phyloP scores from a whole-genome alignment of 2,113 vertebrate species.

The Haemorhous mexicanus region DNA sequence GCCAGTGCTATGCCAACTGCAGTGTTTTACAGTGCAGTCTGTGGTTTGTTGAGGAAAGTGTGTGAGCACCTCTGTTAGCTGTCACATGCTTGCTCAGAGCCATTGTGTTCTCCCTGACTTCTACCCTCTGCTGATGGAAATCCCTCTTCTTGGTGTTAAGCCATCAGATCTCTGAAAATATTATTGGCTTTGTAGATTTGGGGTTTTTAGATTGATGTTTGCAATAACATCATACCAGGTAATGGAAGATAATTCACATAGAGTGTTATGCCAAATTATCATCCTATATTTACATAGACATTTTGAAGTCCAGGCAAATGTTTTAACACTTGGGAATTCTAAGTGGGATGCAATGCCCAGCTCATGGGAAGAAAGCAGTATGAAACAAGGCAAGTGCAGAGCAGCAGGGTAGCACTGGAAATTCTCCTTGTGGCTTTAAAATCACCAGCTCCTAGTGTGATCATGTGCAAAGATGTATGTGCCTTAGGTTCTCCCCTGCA shows the following conservation, averaged over 20 bases:
- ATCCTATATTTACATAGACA: background rate
- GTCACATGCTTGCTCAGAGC: background rate
- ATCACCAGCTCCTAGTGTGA: background rate
- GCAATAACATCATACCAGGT: background rate
- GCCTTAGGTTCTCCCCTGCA: background rate
- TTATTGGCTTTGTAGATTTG: background rate
- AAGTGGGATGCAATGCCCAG: background rate
- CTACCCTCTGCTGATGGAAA: background rate
- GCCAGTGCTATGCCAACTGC: background rate
- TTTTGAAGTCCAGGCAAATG: background rate
- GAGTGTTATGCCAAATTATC: background rate
- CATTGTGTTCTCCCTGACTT: background rate
- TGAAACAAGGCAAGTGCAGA: background rate
- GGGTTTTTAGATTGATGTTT: background rate
- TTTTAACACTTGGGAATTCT: background rate
- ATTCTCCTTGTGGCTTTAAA: background rate
- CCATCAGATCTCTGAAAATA: background rate
- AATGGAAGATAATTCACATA: background rate
- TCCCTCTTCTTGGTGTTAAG: background rate
- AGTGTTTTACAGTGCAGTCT: background rate
- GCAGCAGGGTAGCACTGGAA: background rate
- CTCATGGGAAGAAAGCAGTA: background rate
- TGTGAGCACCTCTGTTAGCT: background rate
- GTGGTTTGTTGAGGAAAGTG: background rate
- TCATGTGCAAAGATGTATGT: fast-evolving